These are phyloP conservation scores for Casuarius casuarius DNA, from an alignment of 2,113 vertebrate genomes.

Conservation along the genomic window DNA sequence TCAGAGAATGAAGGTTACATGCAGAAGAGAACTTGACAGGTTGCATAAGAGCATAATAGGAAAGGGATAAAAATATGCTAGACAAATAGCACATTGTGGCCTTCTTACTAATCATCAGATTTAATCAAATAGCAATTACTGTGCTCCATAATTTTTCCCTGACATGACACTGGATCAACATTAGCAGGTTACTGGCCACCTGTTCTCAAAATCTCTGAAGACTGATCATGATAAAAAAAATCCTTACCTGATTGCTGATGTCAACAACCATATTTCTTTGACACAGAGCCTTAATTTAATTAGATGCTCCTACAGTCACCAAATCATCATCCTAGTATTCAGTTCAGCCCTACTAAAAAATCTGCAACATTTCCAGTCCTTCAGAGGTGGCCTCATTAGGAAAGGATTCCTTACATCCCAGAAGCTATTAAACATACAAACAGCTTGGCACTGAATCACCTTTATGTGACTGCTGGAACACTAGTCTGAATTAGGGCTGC, in stretches of 20 bases:
- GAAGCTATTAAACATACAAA: slow-evolving; percentile 61
- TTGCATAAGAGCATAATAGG: neutral
- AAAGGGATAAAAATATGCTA: neutral
- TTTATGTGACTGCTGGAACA: slow-evolving; percentile 49
- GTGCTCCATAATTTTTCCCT: neutral
- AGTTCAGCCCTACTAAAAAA: slow-evolving; percentile 29
- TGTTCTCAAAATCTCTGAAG: neutral
- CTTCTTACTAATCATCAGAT: neutral
- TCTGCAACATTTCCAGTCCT: neutral
- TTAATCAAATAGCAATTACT: neutral
- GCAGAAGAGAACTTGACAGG: neutral
- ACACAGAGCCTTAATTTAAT: slow-evolving; percentile 62
- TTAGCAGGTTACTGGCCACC: neutral
- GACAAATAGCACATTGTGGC: neutral
- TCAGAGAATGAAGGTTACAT: fast-evolving
- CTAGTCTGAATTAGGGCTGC: slow-evolving; percentile 35
- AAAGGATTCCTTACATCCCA: slow-evolving; percentile 24
- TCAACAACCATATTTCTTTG: neutral
- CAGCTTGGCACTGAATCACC: slow-evolving; percentile 39
- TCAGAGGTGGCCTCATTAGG: neutral
- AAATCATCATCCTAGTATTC: slow-evolving; percentile 39
- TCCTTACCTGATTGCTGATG: neutral
- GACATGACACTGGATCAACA: neutral
- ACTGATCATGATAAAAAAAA: neutral
- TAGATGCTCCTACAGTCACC: slow-evolving; percentile 34